Evolutionary conservation across 2,888 invertebrate species (phyloP).

Genomic region (Margaritifera margaritifera): DNA sequence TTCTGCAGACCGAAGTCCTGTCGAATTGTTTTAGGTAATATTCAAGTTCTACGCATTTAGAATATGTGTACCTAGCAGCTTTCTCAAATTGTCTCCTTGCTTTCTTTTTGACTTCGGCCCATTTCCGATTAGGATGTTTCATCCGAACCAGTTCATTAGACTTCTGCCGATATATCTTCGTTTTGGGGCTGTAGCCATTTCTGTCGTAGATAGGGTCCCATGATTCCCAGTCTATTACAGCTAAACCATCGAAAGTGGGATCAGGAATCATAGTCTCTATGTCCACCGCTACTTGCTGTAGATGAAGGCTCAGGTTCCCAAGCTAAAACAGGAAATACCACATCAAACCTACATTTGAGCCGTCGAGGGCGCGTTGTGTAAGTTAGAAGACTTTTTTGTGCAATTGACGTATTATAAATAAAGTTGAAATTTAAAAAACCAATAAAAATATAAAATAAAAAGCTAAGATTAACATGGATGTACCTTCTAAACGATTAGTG

Average conservation of each 20-base stretch:
- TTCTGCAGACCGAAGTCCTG: too few relatives aligned
- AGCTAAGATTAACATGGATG: background rate
- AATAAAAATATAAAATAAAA: background rate
- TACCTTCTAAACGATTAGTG: too few relatives aligned
- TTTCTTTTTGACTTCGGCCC: constrained; percentile 75
- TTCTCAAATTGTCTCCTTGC: constrained; percentile 60
- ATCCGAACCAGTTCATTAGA: constrained; percentile 80
- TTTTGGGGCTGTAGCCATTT: constrained; percentile 76
- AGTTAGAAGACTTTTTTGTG: too few relatives aligned
- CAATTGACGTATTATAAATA: too few relatives aligned
- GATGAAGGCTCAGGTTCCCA: constrained; percentile 80
- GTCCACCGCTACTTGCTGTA: constrained; percentile 77
- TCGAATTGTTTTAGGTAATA: too few relatives aligned
- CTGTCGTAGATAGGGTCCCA: constrained; percentile 85
- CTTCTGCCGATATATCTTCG: constrained; percentile 80
- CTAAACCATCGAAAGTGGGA: constrained; percentile 77
- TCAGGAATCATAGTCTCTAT: constrained; percentile 71
- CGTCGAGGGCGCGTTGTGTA: too few relatives aligned
- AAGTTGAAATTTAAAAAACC: too few relatives aligned
- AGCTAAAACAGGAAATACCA: constrained; percentile 75
- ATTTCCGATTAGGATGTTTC: constrained; percentile 79
- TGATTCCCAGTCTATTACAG: constrained; percentile 87
- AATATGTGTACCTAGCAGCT: constrained; percentile 49
- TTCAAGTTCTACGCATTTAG: too few relatives aligned
- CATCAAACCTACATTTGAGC: background rate